phyloP scores from a whole-genome alignment of 2,797 vertebrate species.

The Orientallactaga sibirica region DNA sequence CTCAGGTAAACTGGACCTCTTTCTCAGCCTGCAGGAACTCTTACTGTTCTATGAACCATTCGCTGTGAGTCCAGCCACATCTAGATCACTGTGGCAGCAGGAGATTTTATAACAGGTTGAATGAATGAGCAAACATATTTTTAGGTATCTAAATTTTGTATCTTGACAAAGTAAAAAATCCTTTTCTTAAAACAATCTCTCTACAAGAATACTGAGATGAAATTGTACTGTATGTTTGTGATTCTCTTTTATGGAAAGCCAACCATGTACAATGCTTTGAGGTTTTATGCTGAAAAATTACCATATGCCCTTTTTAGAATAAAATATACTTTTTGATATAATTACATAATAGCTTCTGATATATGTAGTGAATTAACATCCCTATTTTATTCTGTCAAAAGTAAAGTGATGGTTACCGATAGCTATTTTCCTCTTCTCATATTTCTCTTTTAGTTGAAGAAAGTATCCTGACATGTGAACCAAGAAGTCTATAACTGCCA shows the following conservation, averaged over 20 bases:
- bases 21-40: constrained; percentile 73
- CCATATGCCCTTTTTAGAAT: constrained; percentile 75
- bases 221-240: constrained; percentile 58
- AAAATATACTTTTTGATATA: constrained; percentile 77
- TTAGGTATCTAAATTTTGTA: constrained; percentile 70
- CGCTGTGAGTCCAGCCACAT: constrained; percentile 76
- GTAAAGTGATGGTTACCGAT: constrained; percentile 75
- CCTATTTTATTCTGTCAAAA: constrained; percentile 67
- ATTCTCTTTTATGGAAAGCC: constrained; percentile 68
- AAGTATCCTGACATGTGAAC: constrained; percentile 67
- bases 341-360: constrained; percentile 78
- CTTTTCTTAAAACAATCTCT: constrained; percentile 73
- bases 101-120: constrained; percentile 83
- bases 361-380: constrained; percentile 75
- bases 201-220: constrained; percentile 56
- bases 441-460: constrained; percentile 74
- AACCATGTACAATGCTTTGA: constrained; percentile 62
- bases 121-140: constrained; percentile 79
- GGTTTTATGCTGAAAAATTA: constrained; percentile 80
- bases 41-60: constrained; percentile 57
- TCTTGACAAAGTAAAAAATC: constrained; percentile 69
- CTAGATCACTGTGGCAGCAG: constrained; percentile 74
- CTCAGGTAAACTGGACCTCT: constrained; percentile 71
- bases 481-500: constrained; percentile 63
- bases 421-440: constrained; percentile 78